Percentiles rank a stretch among this genome's conserved stretches.
Evolutionary conservation across 2,113 vertebrate species (phyloP).

Genomic region (Meleagris gallopavo): DNA sequence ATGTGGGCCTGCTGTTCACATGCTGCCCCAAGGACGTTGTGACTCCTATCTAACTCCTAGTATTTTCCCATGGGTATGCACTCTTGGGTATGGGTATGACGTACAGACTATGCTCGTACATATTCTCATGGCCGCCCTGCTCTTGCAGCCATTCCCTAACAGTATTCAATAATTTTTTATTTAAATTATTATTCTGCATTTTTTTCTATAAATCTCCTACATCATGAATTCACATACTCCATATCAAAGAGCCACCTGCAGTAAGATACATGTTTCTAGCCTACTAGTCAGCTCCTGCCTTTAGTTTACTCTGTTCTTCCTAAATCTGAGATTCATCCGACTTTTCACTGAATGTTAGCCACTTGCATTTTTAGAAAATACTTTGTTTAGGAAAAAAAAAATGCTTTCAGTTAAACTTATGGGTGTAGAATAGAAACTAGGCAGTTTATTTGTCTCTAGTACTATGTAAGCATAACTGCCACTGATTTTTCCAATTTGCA

Average conservation of each 20-base stretch:
- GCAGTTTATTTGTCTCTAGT: neutral
- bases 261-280: neutral
- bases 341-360: neutral
- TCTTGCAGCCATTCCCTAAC: too few species aligned
- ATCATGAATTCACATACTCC: neutral
- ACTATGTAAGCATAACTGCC: neutral
- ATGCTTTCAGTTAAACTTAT: neutral
- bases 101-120: too few species aligned
- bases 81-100: too few species aligned
- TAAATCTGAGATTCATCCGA: neutral
- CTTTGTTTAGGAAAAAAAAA: neutral
- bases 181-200: neutral
- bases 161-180: neutral
- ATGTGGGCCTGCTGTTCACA: too few species aligned
- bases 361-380: neutral
- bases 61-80: too few species aligned
- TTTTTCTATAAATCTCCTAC: neutral
- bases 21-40: too few species aligned
- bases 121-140: too few species aligned
- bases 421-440: neutral
- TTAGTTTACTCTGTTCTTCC: neutral
- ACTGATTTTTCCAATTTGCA: slow-evolving; percentile 10
- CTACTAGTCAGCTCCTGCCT: neutral
- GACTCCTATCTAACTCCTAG: too few species aligned
- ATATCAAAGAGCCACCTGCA: neutral